phyloP scores from a whole-genome alignment of 1,140 invertebrate species.

The Scaptomyza montana region DNA sequence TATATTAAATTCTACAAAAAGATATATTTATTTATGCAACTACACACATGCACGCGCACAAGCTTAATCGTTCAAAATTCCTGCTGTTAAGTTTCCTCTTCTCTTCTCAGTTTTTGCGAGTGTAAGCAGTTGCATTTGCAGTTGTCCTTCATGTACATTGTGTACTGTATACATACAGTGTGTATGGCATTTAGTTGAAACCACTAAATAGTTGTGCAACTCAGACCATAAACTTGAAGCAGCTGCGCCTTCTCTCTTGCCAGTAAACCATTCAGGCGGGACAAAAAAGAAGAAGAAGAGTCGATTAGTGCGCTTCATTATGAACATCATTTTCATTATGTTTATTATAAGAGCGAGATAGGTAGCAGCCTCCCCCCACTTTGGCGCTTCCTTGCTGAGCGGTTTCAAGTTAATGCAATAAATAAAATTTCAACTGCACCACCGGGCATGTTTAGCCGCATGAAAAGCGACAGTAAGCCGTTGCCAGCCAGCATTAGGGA shows the following conservation, averaged over 20 bases:
- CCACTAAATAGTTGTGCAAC: conserved; percentile 27
- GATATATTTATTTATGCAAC: conserved; percentile 62
- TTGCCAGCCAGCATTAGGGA: conserved; percentile 52
- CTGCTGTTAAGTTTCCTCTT: conserved; percentile 25
- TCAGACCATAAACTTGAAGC: conserved; percentile 39
- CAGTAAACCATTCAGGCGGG: neutral
- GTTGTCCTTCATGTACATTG: neutral
- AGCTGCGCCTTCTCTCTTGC: conserved; percentile 24
- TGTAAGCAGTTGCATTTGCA: conserved; percentile 20
- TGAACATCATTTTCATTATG: conserved; percentile 77
- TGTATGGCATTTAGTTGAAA: neutral
- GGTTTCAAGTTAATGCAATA: conserved; percentile 80
- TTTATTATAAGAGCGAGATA: conserved; percentile 55
- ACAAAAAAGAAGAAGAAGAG: conserved; percentile 17
- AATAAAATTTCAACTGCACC: conserved; percentile 81
- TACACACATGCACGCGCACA: conserved; percentile 19
- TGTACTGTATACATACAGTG: neutral
- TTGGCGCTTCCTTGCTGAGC: conserved; percentile 20
- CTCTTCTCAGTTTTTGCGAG: conserved; percentile 28
- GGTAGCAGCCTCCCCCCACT: neutral
- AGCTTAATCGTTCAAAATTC: conserved; percentile 63
- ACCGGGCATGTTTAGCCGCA: conserved; percentile 77
- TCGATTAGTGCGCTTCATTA: conserved; percentile 78
- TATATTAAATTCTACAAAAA: conserved; percentile 62
- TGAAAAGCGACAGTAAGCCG: conserved; percentile 78